Base-by-base conservation (phyloP, 2,113 vertebrate species). In the Phasianus colchicus region DNA sequence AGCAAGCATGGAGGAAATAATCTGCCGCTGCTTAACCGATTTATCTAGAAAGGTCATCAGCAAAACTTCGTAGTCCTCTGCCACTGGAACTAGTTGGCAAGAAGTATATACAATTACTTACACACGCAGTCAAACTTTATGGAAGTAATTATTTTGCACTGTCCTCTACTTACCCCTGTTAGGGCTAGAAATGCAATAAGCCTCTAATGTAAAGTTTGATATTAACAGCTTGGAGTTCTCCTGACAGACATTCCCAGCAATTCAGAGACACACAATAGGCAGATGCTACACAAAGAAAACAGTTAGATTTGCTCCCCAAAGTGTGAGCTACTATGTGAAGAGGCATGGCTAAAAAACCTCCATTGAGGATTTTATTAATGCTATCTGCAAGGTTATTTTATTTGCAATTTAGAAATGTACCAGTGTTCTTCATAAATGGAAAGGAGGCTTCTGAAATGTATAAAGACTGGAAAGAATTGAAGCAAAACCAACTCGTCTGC, bases 351-450 rank as follows among this genome's bases (percentile, higher is more conserved):
- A 61, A 61, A 86, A 77, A 40, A 18, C 2, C 63, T 71, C 45
- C 48, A 20, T 1, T 54, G 16, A 70, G 3, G 11, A 43, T 29
- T 88, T 82, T 66, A 78, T 64, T 60, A 77, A 32, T 27, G 22
- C 15, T 58, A 54, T 8, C 9, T 14, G 3, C 2, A 1, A 6
- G 1, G 10, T 2, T 22, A 67, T 43, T 38, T 61, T 57, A 20
- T 34, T 77, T 75, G 12, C 27, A 71, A 71, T 7, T 18, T 45
- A 66, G 20, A 79, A 67, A 19, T 24, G 5, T 32, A 10, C 25
- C n/a, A 30, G 1, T n/a, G 1, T 52, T 57, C 50, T 34, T 30
- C 38, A 48, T 6, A 71, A 88, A 55, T 6, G 4, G 16, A 65
- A 63, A 40, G 13, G 4, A 70, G 8, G n/a, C 30, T 34, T 40